A percentile compares a stretch with the other conserved stretches of the same genome.
These are phyloP conservation scores for Melanotaenia trifasciata DNA, from an alignment of 2,797 vertebrate genomes.

Conservation along the genomic window DNA sequence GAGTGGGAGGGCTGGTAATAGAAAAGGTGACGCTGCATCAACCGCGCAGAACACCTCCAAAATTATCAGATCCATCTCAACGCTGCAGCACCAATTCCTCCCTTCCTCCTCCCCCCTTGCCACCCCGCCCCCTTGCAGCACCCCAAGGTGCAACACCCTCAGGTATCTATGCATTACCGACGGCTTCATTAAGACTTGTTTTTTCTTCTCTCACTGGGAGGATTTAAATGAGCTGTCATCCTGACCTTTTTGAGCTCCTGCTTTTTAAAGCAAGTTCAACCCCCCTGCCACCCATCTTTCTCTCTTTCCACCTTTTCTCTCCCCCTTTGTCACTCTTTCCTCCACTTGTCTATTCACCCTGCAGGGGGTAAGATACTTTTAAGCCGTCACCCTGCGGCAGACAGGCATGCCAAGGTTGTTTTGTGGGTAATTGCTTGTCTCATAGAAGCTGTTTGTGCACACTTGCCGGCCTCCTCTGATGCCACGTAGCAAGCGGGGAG, in stretches of 20 bases:
- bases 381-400: conserved; percentile 78
- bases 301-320: conserved; percentile 69
- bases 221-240: conserved; percentile 87
- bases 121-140: conserved; percentile 58
- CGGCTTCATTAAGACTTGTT: conserved; percentile 81
- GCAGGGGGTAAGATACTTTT: conserved; percentile 75
- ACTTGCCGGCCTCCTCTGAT: conserved; percentile 68
- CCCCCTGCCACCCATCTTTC: conserved; percentile 56
- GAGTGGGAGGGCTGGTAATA: conserved; percentile 37
- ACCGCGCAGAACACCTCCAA: conserved; percentile 19
- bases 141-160: conserved; percentile 71
- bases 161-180: conserved; percentile 73
- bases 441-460: conserved; percentile 67
- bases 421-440: conserved; percentile 85
- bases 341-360: conserved; percentile 69
- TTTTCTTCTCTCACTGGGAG: conserved; percentile 71
- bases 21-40: conserved; percentile 65
- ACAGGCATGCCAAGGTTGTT: conserved; percentile 82
- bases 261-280: conserved; percentile 75
- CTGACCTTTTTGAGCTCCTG: conserved; percentile 85
- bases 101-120: conserved; percentile 9
- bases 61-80: conserved; percentile 46
- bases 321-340: conserved; percentile 75
- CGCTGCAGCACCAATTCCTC: conserved; percentile 37
- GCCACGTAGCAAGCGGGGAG: conserved; percentile 67